These are phyloP conservation scores for Rhogogaster chlorosoma DNA, from an alignment of 2,888 invertebrate species.

Conservation along the genomic window DNA sequence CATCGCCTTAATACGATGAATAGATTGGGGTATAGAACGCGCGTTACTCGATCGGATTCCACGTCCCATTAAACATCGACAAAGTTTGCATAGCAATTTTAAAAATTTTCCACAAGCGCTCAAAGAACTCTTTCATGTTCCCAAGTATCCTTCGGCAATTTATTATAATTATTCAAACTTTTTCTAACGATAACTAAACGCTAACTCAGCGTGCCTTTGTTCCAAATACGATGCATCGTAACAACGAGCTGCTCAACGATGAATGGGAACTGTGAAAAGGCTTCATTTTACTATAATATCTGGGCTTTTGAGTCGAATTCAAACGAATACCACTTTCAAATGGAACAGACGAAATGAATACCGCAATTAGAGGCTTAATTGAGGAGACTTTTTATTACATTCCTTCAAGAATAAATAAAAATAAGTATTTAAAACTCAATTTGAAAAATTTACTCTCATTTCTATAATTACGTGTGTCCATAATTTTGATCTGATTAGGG, in stretches of 20 bases:
- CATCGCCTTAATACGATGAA: not conserved
- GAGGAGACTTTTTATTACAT: not conserved
- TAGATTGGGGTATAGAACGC: not conserved
- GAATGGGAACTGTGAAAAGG: not conserved
- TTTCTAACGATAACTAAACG: not conserved
- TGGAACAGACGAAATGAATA: not conserved
- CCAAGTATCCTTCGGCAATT: not conserved
- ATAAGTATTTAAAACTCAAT: not conserved
- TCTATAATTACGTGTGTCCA: not conserved
- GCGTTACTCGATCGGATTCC: not conserved
- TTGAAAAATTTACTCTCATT: not conserved
- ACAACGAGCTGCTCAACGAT: not conserved
- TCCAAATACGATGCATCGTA: not conserved
- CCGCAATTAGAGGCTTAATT: not conserved
- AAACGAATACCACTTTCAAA: not conserved
- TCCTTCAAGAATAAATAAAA: not conserved
- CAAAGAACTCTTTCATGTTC: conserved; percentile 3
- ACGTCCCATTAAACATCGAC: conserved; percentile 14
- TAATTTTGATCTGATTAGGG: not conserved
- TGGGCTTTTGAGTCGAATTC: not conserved
- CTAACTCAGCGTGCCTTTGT: not conserved
- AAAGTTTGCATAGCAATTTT: conserved; percentile 1
- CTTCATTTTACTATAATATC: not conserved
- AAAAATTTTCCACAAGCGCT: not conserved
- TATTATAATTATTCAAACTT: conserved; percentile 1